phyloP scores from a whole-genome alignment of 2,888 invertebrate species.

The Zygogramma bicolorata region DNA sequence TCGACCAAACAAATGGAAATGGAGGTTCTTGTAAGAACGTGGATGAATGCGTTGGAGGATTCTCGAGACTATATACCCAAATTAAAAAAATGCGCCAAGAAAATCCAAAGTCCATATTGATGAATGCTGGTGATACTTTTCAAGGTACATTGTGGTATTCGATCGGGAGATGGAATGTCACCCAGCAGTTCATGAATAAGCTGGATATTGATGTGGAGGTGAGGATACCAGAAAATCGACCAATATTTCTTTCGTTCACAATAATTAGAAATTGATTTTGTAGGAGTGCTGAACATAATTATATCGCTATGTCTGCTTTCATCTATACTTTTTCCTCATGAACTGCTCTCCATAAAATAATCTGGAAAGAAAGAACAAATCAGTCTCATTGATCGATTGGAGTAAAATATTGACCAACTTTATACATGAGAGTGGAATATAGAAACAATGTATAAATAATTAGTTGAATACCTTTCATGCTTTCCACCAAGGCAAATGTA shows the following conservation, averaged over 20 bases:
- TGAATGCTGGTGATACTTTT: constrained; percentile 88
- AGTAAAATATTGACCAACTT: no score
- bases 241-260: not conserved
- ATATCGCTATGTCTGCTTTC: no score
- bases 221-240: constrained; percentile 54
- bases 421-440: no score
- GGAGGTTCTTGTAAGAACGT: constrained; percentile 57
- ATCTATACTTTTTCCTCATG: no score
- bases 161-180: constrained; percentile 79
- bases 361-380: no score
- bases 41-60: constrained; percentile 76
- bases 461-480: no score
- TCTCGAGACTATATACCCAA: constrained; percentile 74
- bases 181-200: constrained; percentile 80
- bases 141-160: constrained; percentile 90
- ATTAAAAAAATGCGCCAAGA: constrained; percentile 67
- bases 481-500: no score
- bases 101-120: constrained; percentile 72
- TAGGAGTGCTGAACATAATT: no score
- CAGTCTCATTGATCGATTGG: no score
- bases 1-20: constrained; percentile 41
- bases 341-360: no score
- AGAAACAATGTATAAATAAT: no score
- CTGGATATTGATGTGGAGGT: constrained; percentile 84
- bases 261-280: no score